These are phyloP conservation scores for Oryctes rhinoceros DNA, from an alignment of 1,140 invertebrate species.

Conservation along the genomic window DNA sequence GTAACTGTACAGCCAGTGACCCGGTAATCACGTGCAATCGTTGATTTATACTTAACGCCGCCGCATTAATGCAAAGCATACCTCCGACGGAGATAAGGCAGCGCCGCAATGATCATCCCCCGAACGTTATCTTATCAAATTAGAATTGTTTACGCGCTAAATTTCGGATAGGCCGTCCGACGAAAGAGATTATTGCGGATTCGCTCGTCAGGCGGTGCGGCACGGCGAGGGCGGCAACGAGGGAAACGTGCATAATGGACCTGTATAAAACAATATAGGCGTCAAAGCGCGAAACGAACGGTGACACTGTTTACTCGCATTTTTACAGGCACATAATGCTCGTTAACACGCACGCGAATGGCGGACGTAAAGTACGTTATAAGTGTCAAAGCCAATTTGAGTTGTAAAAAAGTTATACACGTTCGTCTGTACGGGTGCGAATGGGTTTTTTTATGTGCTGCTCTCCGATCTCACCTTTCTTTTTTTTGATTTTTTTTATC, in stretches of 20 bases:
- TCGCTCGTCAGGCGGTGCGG: background rate
- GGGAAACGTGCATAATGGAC: background rate
- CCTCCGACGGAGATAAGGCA: conserved; percentile 18
- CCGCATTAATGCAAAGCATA: conserved; percentile 30
- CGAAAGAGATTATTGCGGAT: conserved; percentile 12
- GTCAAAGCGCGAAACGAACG: conserved; percentile 4
- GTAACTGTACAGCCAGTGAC: background rate
- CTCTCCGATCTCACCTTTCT: too few species aligned
- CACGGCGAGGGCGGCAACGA: background rate
- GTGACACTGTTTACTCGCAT: conserved; percentile 18
- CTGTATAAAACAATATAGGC: conserved; percentile 6
- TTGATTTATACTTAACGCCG: conserved; percentile 28
- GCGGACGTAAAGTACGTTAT: conserved; percentile 5
- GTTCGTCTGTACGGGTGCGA: background rate
- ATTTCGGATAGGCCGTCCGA: conserved; percentile 13
- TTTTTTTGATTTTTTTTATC: too few species aligned
- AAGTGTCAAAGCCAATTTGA: conserved; percentile 5
- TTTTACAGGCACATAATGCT: conserved; percentile 4
- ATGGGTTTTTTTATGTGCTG: too few species aligned
- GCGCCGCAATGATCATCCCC: conserved; percentile 17
- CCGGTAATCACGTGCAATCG: conserved; percentile 31
- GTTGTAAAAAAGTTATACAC: background rate
- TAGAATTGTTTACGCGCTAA: conserved; percentile 9
- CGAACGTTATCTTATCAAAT: conserved; percentile 32
- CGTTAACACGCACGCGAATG: background rate